Evolutionary conservation across 2,888 invertebrate species (phyloP), one percentile per base, ranked within the genome.

Genomic region (Lochmaea capreae): DNA sequence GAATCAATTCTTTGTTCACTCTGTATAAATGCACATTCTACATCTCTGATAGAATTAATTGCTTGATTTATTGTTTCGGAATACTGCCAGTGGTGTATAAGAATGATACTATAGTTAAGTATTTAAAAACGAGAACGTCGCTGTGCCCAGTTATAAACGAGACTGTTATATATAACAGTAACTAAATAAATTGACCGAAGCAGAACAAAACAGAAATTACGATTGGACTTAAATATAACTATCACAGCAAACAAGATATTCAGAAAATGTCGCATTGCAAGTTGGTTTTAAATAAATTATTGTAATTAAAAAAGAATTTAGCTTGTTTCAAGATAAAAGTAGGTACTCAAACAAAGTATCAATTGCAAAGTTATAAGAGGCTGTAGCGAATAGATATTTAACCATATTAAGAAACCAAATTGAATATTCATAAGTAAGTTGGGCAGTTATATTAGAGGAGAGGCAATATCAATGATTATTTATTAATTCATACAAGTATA

Each of bases 101-200:
- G 73, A 67, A 74, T 65, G 67, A 72, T 77, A 75, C 72, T 71
- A 71, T 70, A 67, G 69, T 72, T 74, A 72, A 66, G 68, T 71
- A 68, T 75, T 77, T 74, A 75, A 75, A 63, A 70, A 75, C 43
- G 73, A 75, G 71, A 71, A 75, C 22, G 72, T 62, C 70, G 72
- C 61, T 70, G 71, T 75, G 72, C 73, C 72, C 77, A 75, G 72
- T 74, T 75, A 74, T 73, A 70, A 74, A 67, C 75, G 77, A 72
- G 75, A 77, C 75, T 77, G 77, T 77, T 77, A 77, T 77, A 69
- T 73, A 73, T 77, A 77, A 77, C 77, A 73, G 77, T 77, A 54
- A n/a, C 54, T 54, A 77, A 65, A 77, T 77, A 77, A 77, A 75
- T 77, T 68, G 75, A 77, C 71, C 75, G 75, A 73, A 75, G 75